phyloP scores from a whole-genome alignment of 2,888 invertebrate genomes.

The Archips xylosteana region DNA sequence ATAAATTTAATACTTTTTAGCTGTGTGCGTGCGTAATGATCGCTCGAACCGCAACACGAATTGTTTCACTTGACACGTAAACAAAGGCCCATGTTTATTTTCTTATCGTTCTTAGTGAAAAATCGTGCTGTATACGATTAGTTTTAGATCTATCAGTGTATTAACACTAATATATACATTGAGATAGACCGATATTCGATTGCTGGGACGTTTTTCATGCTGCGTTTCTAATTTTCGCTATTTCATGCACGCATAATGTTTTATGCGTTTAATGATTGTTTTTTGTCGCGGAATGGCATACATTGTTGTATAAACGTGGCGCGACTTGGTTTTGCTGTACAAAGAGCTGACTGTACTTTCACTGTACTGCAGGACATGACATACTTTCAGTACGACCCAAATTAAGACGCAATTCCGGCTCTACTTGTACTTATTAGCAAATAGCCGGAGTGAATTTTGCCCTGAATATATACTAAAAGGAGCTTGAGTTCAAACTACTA shows the following conservation, averaged over 20 bases:
- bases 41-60: constrained; percentile 16
- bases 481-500: too few relatives aligned
- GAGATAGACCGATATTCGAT: not conserved
- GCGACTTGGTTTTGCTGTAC: not conserved
- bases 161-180: not conserved
- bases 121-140: not conserved
- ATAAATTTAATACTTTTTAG: not conserved
- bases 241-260: not conserved
- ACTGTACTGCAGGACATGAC: not conserved
- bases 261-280: not conserved
- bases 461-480: not conserved
- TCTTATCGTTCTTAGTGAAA: constrained; percentile 24
- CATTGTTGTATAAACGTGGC: not conserved
- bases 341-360: not conserved
- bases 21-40: constrained; percentile 6
- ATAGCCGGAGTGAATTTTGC: not conserved
- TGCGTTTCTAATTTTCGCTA: not conserved
- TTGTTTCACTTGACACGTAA: constrained; percentile 37
- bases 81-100: constrained; percentile 36
- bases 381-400: not conserved
- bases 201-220: not conserved
- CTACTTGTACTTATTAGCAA: not conserved
- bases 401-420: constrained; percentile 4
- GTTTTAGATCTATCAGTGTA: not conserved
- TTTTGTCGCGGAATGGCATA: not conserved